A percentile compares a stretch with the other conserved stretches of the same genome.
phyloP scores from a whole-genome alignment of 1,140 invertebrate species.

The Zophobas atratus region DNA sequence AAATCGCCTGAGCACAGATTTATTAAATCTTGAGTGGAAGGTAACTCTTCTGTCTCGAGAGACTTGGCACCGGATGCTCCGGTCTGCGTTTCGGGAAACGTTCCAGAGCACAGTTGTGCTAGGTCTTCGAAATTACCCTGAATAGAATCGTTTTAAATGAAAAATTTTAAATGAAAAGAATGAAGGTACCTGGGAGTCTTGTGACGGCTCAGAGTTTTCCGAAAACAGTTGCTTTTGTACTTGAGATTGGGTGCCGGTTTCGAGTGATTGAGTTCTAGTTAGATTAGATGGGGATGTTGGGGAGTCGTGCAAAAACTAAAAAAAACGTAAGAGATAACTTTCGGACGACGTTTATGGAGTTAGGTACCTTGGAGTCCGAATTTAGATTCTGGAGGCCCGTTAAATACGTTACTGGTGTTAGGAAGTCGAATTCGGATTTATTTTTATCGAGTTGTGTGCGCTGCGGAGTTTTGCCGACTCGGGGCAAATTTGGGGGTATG shows the following conservation, averaged over 20 bases:
- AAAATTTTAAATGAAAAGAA: not conserved
- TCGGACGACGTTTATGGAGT: not conserved
- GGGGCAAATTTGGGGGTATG: slow-evolving; percentile 57
- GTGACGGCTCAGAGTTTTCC: slow-evolving; percentile 53
- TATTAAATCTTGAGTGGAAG: slow-evolving; percentile 62
- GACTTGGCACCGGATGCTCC: not conserved
- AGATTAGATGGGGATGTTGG: slow-evolving; percentile 50
- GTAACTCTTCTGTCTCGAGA: not conserved
- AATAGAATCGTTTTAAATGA: no score
- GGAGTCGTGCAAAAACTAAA: slow-evolving; percentile 48
- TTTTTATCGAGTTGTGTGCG: slow-evolving; percentile 32
- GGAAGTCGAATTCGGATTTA: slow-evolving; percentile 58
- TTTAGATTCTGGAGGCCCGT: slow-evolving; percentile 62
- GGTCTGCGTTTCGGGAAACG: slow-evolving; percentile 62
- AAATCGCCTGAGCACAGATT: slow-evolving; percentile 66
- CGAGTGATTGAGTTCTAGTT: slow-evolving; percentile 60
- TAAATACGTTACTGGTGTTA: slow-evolving; percentile 60
- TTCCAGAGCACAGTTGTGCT: slow-evolving; percentile 71
- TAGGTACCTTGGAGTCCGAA: slow-evolving; percentile 61
- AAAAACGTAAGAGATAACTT: not conserved
- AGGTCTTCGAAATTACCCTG: slow-evolving; percentile 70
- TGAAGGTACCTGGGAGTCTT: slow-evolving; percentile 8
- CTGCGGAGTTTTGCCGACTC: slow-evolving; percentile 53
- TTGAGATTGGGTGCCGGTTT: slow-evolving; percentile 51
- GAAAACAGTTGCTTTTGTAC: slow-evolving; percentile 67